phyloP scores from a whole-genome alignment of 2,797 vertebrate species.

The Thalassophryne amazonica region DNA sequence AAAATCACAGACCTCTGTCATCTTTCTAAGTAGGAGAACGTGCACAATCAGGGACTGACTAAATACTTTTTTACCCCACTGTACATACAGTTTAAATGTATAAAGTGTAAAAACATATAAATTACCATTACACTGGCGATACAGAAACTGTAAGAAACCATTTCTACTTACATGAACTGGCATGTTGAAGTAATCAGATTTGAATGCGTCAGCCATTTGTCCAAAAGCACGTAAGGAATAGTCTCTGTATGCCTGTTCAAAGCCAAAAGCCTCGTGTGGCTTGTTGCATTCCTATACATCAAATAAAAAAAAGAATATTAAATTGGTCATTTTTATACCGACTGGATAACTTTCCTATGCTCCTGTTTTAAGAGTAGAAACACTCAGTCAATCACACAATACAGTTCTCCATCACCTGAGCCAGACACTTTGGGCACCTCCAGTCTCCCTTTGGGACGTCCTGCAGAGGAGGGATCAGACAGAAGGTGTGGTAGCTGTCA shows the following conservation, averaged over 20 bases:
- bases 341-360: not conserved
- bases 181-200: conserved; percentile 99
- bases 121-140: too few relatives aligned
- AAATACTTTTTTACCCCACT: too few relatives aligned
- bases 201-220: conserved; percentile 97
- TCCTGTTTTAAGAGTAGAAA: not conserved
- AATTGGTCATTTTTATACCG: not conserved
- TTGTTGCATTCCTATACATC: conserved; percentile 88
- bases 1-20: too few relatives aligned
- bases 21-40: too few relatives aligned
- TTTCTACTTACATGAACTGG: conserved; percentile 90
- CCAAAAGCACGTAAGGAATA: conserved; percentile 94
- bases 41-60: not conserved
- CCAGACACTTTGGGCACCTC: conserved; percentile 96
- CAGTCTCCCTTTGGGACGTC: conserved; percentile 96
- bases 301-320: not conserved
- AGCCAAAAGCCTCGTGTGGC: conserved; percentile 95
- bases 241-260: conserved; percentile 93
- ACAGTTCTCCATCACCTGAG: conserved; percentile 83
- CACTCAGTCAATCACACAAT: not conserved
- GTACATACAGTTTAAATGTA: too few relatives aligned
- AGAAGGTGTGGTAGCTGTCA: conserved; percentile 98
- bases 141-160: too few relatives aligned
- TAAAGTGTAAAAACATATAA: too few relatives aligned
- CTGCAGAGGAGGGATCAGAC: conserved; percentile 90